These are phyloP conservation scores for Bembecia ichneumoniformis DNA, from an alignment of 2,888 invertebrate genomes.

Conservation along the genomic window DNA sequence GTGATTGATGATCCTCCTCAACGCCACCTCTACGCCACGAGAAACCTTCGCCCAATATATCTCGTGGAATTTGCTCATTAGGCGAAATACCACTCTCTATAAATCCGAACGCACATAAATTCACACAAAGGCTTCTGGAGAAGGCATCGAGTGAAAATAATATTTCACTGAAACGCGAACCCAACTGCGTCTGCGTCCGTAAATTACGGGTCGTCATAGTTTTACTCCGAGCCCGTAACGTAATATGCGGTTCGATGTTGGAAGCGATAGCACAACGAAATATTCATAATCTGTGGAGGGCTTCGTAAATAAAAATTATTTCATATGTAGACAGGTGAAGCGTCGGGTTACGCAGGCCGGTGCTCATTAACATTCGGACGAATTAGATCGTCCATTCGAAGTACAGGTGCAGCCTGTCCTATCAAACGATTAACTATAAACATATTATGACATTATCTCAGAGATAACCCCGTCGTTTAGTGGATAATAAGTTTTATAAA, in stretches of 20 bases:
- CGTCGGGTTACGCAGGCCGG: slow-evolving; percentile 48
- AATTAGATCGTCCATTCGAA: slow-evolving; percentile 43
- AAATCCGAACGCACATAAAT: slow-evolving; percentile 21
- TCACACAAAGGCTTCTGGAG: slow-evolving; percentile 27
- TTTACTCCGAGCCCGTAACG: slow-evolving; percentile 41
- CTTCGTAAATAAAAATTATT: slow-evolving; percentile 64
- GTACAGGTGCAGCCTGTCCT: slow-evolving; percentile 53
- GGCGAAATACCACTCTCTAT: slow-evolving; percentile 2
- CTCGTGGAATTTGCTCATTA: not conserved
- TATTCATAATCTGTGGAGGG: slow-evolving; percentile 62
- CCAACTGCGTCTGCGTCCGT: slow-evolving; percentile 21
- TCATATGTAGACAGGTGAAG: slow-evolving; percentile 62
- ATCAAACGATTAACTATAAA: slow-evolving; percentile 35
- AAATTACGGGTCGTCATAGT: slow-evolving; percentile 51
- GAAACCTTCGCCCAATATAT: not conserved
- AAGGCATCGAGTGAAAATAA: slow-evolving; percentile 37
- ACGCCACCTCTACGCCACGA: not conserved
- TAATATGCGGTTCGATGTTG: slow-evolving; percentile 53
- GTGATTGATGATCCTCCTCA: slow-evolving; percentile 55
- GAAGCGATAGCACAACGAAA: slow-evolving; percentile 50
- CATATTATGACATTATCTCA: slow-evolving; percentile 49
- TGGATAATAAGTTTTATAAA: slow-evolving; percentile 32
- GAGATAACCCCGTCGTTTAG: slow-evolving; percentile 43
- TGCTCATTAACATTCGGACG: slow-evolving; percentile 48
- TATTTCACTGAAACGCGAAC: slow-evolving; percentile 14